Evolutionary conservation across 30 jellyfish, hydroid and myxozoan species (phyloP), one percentile per base, ranked within the genome.

Genomic region (Aurelia aurita complex sp. Pacific): DNA sequence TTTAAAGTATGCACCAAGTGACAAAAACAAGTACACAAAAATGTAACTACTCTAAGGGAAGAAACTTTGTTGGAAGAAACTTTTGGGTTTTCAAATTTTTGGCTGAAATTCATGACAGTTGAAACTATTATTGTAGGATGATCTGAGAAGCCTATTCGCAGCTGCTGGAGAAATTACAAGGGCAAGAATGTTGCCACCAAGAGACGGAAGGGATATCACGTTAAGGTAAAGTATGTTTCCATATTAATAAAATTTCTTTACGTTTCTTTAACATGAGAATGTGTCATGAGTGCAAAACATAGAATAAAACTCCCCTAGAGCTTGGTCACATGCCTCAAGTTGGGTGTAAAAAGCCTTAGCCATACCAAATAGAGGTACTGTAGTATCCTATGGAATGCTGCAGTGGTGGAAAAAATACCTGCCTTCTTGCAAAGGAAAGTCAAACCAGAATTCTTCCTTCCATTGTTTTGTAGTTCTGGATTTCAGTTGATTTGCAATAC

Each of bases 191-290:
- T 80, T 91, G 71, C 90, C 97, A 50, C 80, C 96, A 50, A 88
- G 87, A n/a, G 97, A 91, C 11, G 97, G 96, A 40, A 91, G 91
- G 69, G 92, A 91, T 61, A 87, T 85, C 32, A 91, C 97, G 2
- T 66, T 91, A 42, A 81, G 96, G 97, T 91, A 67, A 13, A 33
- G 79, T 76, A 3, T 67, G 11, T 67, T 7, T 19, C 73, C 1
- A 0, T 16, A 16, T 16, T 23, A 67, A n/a, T 59, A 6, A 1
- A 16, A 23, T 4, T 5, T 12, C 64, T 36, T 71, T 71, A 1
- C 38, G 16, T 29, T 14, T 68, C 19, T 19, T 29, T 32, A 46
- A 46, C 57, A 46, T 7, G 57, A 46, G 8, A 46, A 46, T 46
- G 57, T 46, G 57, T 14, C 57, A 46, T 46, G 15, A 46, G 4